Base-by-base conservation (phyloP, 1,140 invertebrate species). In the Drosophila rufa region DNA sequence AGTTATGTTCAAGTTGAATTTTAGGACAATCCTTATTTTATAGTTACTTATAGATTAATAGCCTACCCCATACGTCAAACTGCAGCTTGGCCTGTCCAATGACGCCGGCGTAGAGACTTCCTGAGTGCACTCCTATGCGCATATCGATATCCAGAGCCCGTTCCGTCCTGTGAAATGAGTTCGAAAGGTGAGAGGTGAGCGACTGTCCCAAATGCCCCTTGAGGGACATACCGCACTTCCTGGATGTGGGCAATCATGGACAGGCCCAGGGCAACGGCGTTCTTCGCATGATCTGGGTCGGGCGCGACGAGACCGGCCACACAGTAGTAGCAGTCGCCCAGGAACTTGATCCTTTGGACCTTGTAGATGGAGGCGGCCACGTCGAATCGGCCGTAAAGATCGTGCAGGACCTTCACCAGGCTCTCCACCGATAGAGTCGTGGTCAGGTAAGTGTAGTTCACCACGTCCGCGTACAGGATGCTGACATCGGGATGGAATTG, bases 381-480 rank as follows among this genome's bases (percentile, higher is more conserved):
- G 93, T 99, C 98, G 92, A 99, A 99, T 84, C 96, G 95, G 1
- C 97, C 97, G 93, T 98, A 99, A 0, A 99, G 94, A 85, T 99
- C 97, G 91, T 99, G 99, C 6, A 99, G 93, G 0, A 97, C 96
- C 91, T 97, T 95, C 1, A 99, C 97, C 48, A 99, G 94, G 68
- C 96, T 95, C 86, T 96, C 95, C 0, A 97, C 96, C 0, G 95
- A 94, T 40, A 99, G 93, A 2, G 95, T 96, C 0, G 96, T 96
- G 0, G 98, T 98, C 81, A 99, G 94, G 36, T 96, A 95, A 1
- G 98, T 99, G 91, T 98, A 99, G 91, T 99, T 99, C 3, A 99
- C 98, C 45, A 99, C 98, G 93, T 99, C 98, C 0, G 98, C 98
- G 93, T 98, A 99, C 3, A 99, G 93, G 77, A 99, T 98, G 65